phyloP scores from a whole-genome alignment of 2,888 invertebrate species.

The Lingula anatina region DNA sequence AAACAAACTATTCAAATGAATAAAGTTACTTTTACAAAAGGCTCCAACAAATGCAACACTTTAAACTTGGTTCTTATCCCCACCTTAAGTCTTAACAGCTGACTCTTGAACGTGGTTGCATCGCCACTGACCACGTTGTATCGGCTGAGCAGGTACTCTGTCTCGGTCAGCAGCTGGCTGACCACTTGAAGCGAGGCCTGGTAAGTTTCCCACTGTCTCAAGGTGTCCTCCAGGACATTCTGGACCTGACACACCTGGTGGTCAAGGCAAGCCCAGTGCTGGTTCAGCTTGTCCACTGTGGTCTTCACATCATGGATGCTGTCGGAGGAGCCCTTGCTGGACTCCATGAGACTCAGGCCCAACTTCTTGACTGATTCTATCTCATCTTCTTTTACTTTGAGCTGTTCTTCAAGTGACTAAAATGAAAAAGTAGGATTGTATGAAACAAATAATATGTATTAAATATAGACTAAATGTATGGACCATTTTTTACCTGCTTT shows the following conservation, averaged over 20 bases:
- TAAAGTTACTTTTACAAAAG: background rate
- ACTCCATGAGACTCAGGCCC: conserved; percentile 25
- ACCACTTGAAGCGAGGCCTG: conserved; percentile 28
- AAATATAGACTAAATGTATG: too few species aligned
- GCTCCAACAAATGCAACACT: background rate
- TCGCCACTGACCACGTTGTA: conserved; percentile 35
- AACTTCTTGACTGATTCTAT: conserved; percentile 22
- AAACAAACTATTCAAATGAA: too few species aligned
- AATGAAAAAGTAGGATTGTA: background rate
- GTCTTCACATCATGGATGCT: conserved; percentile 24
- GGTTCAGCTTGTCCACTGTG: conserved; percentile 22
- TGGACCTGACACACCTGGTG: conserved; percentile 25
- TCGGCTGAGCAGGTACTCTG: conserved; percentile 35
- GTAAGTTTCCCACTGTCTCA: conserved; percentile 38
- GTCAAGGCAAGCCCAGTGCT: conserved; percentile 28
- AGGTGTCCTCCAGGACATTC: conserved; percentile 28
- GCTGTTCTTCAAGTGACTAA: conserved; percentile 25
- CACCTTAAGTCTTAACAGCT: conserved; percentile 40
- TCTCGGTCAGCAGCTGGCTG: conserved; percentile 30
- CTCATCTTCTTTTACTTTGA: conserved; percentile 33
- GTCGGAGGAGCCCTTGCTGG: conserved; percentile 27
- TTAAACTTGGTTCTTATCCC: background rate
- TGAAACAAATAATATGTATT: too few species aligned
- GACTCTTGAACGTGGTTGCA: conserved; percentile 28
- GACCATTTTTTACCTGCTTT: too few species aligned